phyloP scores from a whole-genome alignment of 2,797 vertebrate genomes.

The Pachyuromys duprasi region DNA sequence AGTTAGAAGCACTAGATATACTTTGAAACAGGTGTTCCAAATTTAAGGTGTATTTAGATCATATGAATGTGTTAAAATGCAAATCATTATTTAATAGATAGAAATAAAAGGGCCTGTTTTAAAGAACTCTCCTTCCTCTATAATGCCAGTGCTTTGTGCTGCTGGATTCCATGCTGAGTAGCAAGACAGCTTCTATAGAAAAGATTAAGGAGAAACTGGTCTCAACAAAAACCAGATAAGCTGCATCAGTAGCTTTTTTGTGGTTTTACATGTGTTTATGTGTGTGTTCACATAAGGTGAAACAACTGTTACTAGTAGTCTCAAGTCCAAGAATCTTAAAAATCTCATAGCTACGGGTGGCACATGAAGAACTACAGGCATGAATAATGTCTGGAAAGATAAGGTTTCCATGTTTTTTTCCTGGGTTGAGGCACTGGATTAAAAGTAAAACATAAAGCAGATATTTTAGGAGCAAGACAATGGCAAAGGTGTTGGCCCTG shows the following conservation, averaged over 20 bases:
- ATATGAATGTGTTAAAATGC: background rate
- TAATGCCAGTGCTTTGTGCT: background rate
- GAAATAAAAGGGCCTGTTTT: background rate
- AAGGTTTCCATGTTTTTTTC: background rate
- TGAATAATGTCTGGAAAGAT: background rate
- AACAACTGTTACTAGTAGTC: background rate
- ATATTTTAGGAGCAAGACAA: background rate
- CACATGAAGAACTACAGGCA: background rate
- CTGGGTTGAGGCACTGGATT: background rate
- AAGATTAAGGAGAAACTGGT: background rate
- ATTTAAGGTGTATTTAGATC: background rate
- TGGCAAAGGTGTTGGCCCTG: background rate
- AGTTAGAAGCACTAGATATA: background rate
- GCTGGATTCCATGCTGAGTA: background rate
- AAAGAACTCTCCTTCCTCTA: background rate
- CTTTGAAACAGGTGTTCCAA: background rate
- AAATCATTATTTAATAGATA: background rate
- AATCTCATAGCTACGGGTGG: background rate
- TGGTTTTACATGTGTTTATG: background rate
- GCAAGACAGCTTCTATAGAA: background rate
- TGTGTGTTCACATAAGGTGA: background rate
- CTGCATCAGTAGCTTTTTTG: background rate
- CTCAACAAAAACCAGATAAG: background rate
- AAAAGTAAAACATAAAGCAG: background rate
- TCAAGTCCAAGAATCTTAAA: background rate